A percentile compares a stretch with the other conserved stretches of the same genome.
These are phyloP conservation scores for Zygogramma bicolorata DNA, from an alignment of 2,888 invertebrate genomes.

Conservation along the genomic window DNA sequence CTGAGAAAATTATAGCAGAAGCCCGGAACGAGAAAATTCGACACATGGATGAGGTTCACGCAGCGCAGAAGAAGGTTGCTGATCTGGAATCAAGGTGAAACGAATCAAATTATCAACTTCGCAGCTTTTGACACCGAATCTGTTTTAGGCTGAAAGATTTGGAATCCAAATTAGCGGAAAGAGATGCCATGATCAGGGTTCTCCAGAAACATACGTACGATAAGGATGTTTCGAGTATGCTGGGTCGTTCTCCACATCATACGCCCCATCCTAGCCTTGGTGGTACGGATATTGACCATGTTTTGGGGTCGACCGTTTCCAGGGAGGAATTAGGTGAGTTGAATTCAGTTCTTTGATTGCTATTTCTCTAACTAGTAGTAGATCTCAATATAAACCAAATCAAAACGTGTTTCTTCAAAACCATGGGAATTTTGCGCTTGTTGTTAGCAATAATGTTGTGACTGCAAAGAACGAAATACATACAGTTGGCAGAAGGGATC, in stretches of 20 bases:
- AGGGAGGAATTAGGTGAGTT: slow-evolving; percentile 66
- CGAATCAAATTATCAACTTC: neutral
- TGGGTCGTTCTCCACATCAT: slow-evolving; percentile 68
- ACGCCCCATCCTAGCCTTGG: slow-evolving; percentile 69
- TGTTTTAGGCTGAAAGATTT: slow-evolving; percentile 80
- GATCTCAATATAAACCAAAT: too few species aligned
- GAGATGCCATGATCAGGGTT: slow-evolving; percentile 91
- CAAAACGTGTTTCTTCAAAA: too few species aligned
- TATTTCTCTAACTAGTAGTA: too few species aligned
- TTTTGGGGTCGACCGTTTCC: slow-evolving; percentile 65
- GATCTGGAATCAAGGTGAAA: slow-evolving; percentile 84
- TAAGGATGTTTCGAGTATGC: slow-evolving; percentile 73
- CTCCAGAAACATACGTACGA: slow-evolving; percentile 84
- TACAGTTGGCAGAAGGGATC: too few species aligned
- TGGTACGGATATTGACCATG: slow-evolving; percentile 67
- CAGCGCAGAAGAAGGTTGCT: slow-evolving; percentile 86
- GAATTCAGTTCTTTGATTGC: too few species aligned
- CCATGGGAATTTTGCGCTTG: too few species aligned
- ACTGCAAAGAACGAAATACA: too few species aligned
- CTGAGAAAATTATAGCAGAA: slow-evolving; percentile 87
- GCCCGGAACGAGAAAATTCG: slow-evolving; percentile 87
- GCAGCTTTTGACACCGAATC: neutral
- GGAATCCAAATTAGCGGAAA: slow-evolving; percentile 88
- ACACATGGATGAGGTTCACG: slow-evolving; percentile 90
- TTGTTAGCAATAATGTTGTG: too few species aligned